Evolutionary conservation across 1,140 invertebrate species (phyloP), one percentile per base, ranked within the genome.

Genomic region (Caerostris darwini): DNA sequence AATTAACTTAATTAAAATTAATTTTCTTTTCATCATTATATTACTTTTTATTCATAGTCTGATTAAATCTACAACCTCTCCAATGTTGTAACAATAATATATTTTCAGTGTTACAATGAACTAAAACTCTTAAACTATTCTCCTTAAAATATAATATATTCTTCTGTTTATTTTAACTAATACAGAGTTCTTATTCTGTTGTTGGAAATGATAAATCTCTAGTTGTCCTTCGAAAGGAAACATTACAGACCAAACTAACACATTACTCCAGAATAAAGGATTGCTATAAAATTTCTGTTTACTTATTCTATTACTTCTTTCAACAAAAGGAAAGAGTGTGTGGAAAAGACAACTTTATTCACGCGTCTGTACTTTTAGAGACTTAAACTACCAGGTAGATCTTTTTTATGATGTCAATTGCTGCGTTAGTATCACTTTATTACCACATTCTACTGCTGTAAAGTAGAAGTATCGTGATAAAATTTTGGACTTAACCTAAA

Each of bases 341-440:
- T 7, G 67, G 67, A 5, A 77, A 50, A 77, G 34, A 77, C 50
- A 77, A 53, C 71, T 77, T 53, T 53, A 77, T 82, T 91, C 77
- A 64, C 34, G 67, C 17, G 69, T 50, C 8, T 82, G 58, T 57
- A 82, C 57, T 91, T 82, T 59, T 71, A 17, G 34, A 82, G 77
- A 82, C 77, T 91, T 81, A 53, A 91, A 91, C 56, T 91, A 91
- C 67, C 53, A 17, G 88, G 88, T 90, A 71, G 90, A 82, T 91
- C 67, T 56, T 88, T 69, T 91, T 82, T 91, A 91, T 71, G 90
- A 91, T 58, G 59, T 19, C 90, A 59, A 77, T 91, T 59, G 69
- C 77, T 64, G 50, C 19, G 71, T 82, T 91, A 91, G 14, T 81
- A 53, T 59, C 90, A 53, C 90, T 91, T 91, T 91, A 91, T 82